Base-by-base conservation (phyloP, 2,888 invertebrate species). In the Subacronicta megacephala region DNA sequence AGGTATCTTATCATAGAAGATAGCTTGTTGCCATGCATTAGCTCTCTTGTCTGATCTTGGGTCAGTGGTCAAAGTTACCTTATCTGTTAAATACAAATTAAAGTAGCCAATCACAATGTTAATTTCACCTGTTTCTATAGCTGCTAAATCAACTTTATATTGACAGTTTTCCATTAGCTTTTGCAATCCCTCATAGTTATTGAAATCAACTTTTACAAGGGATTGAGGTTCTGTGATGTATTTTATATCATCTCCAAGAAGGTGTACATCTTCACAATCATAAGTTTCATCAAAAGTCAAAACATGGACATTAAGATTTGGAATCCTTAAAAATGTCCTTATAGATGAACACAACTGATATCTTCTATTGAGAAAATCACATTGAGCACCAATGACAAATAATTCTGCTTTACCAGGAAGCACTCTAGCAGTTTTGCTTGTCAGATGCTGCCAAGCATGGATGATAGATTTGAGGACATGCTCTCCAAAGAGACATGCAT, bases 401-500 rank as follows among this genome's bases (percentile, higher is more conserved):
- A 97, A 91, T 53, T 95, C 95, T 7, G 96, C 96, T 58, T 90
- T 90, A 49, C 89, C 85, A 1, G 97, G 97, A 58, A 97, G 88
- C 3, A 97, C 93, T 78, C 90, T 90, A 5, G 94, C 95, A 47
- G 80, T 75, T 17, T 86, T 71, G 20, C 76, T 69, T 16, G 97
- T 81, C 38, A 97, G 90, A 69, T 95, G 84, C 53, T 95, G 88
- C 95, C 96, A 96, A 6, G 97, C 97, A 89, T 97, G 96, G 37
- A 95, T 86, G 37, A 97, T 81, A 15, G 96, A 95, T 68, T 95
- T 93, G 38, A 98, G 83, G 31, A 96, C 94, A 75, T 95, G 95
- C 87, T 98, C 98, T 1, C 98, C 97, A 85, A 98, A 96, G 20
- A 97, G 82, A 0, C 96, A 97, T 44, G 96, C 96, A 92, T 98